Conservation (phyloP, 2,888 invertebrate genomes). For the Dilophus febrilis region DNA sequence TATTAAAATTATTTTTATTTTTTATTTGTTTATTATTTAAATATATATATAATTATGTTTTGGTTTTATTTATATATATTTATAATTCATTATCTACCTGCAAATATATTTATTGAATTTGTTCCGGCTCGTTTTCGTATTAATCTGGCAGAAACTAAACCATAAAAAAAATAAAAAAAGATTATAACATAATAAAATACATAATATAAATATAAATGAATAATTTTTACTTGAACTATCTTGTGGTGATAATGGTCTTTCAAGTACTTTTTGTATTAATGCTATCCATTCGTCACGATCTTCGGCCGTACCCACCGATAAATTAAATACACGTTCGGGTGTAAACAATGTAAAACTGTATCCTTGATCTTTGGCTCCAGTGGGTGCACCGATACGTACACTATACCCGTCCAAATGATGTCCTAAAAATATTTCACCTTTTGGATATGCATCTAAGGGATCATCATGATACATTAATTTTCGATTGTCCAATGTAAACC, state of each 20-base stretch:
- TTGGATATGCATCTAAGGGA: constrained; percentile 71
- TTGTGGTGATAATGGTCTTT: constrained; percentile 59
- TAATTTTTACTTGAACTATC: constrained; percentile 56
- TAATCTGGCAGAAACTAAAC: constrained; percentile 50
- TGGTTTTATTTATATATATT: neutral
- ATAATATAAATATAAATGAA: neutral
- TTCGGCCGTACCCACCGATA: constrained; percentile 57
- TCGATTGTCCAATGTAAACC: constrained; percentile 77
- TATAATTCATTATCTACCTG: constrained; percentile 43
- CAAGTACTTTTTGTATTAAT: constrained; percentile 55
- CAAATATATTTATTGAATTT: constrained; percentile 59
- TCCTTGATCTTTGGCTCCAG: constrained; percentile 55
- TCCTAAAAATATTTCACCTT: constrained; percentile 80
- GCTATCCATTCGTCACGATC: constrained; percentile 69
- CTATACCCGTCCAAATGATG: constrained; percentile 49
- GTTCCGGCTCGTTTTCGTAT: constrained; percentile 54
- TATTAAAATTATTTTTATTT: no score
- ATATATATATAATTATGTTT: no score
- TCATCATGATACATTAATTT: constrained; percentile 89
- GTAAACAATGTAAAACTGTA: constrained; percentile 70
- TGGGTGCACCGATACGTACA: constrained; percentile 47
- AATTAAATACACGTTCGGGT: constrained; percentile 56
- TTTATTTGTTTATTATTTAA: no score
- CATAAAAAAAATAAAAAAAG: neutral
- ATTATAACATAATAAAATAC: neutral